A percentile compares a stretch with the other conserved stretches of the same genome.
Conservation (phyloP, 2,797 vertebrate species). For the Alfaro cultratus region DNA sequence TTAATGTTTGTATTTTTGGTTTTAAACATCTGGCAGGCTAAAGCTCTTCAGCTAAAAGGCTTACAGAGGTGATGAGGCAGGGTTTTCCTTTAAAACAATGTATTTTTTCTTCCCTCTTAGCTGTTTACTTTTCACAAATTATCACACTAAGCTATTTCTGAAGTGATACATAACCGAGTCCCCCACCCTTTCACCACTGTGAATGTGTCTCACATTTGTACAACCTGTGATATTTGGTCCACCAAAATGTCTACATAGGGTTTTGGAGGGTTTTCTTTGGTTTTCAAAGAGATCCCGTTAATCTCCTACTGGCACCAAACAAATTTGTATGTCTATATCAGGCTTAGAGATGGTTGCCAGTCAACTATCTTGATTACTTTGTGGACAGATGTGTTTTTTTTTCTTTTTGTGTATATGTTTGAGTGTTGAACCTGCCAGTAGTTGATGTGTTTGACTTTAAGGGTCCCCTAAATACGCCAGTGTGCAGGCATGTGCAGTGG, state of each 20-base stretch:
- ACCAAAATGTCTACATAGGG: conserved; percentile 59
- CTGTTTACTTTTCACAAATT: background rate
- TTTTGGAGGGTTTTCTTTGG: conserved; percentile 43
- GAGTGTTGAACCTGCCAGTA: conserved; percentile 22
- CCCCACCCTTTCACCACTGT: conserved; percentile 34
- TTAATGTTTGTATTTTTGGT: background rate
- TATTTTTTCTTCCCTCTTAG: background rate
- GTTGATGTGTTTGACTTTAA: conserved; percentile 33
- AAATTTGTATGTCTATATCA: conserved; percentile 69
- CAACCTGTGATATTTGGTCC: conserved; percentile 66
- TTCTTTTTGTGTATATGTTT: conserved; percentile 24
- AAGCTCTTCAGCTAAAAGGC: background rate
- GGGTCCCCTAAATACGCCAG: conserved; percentile 21
- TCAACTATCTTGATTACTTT: conserved; percentile 71
- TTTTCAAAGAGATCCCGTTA: conserved; percentile 62
- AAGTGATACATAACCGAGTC: conserved; percentile 47
- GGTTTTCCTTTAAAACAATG: background rate
- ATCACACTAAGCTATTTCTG: conserved; percentile 1
- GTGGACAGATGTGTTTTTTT: conserved; percentile 60
- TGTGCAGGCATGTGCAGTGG: conserved; percentile 30
- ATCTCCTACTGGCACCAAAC: conserved; percentile 71
- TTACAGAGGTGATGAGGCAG: background rate
- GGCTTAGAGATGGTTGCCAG: conserved; percentile 57
- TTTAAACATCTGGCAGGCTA: background rate
- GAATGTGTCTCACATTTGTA: conserved; percentile 44